Base-by-base conservation (phyloP, 2,888 invertebrate species). In the Lithophane socia region DNA sequence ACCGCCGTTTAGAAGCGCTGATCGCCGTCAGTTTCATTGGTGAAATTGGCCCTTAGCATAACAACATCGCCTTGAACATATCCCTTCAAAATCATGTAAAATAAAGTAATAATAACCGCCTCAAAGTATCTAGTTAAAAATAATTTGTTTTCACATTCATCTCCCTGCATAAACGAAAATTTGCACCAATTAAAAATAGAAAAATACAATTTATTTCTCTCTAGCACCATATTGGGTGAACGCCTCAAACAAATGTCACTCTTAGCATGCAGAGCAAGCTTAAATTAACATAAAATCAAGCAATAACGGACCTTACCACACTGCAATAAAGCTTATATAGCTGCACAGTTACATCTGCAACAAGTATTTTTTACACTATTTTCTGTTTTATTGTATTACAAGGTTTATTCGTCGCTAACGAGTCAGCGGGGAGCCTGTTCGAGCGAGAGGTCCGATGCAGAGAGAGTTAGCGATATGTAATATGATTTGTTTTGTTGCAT, bases 221-320 rank as follows among this genome's bases (percentile, higher is more conserved):
- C 89, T 88, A 89, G 90, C 92, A 94, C 94, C 95, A 95, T 95
- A 95, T 95, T 95, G 94, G 92, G 94, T 91, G 93, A 92, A 95
- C 96, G 96, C 96, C 96, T 95, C 93, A 93, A 92, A 95, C 96
- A 96, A 96, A 96, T 96, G 96, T 94, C 93, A 93, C 92, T 92
- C 63, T 92, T 91, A 90, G 85, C 79, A 86, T 88, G 76, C 75
- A 83, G 63, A 60, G 73, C 91, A 83, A 91, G 49, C 3, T 75
- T 85, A 83, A 29, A 37, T 75, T 1, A 47, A 7, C 4, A n/a
- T 1, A 37, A 10, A 67, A 65, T 47, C 70, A 75, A 3, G 47
- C 66, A 3, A 93, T 75, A 89, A 75, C 86, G 3, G 64, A n/a
- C 91, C 71, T 80, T 93, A 92, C 44, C 0, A 3, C 5, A 21